Percentiles rank a stretch among this genome's conserved stretches.
Evolutionary conservation across 2,113 vertebrate genomes (phyloP).

Genomic region (Picathartes gymnocephalus): DNA sequence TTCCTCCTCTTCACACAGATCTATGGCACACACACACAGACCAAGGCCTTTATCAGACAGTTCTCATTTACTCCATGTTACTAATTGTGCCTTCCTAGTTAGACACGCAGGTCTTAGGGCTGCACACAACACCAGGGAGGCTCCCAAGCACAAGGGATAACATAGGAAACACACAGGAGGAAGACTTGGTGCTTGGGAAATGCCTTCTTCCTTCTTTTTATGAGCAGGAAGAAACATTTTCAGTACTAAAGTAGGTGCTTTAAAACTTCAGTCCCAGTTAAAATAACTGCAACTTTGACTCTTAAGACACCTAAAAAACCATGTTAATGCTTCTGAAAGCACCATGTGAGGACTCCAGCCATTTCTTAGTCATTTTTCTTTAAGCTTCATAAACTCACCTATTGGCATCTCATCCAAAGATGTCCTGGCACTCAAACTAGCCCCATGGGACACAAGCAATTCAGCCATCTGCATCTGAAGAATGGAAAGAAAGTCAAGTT

Average conservation of each 20-base stretch:
- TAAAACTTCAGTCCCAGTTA: not conserved
- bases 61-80: not conserved
- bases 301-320: not conserved
- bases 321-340: not conserved
- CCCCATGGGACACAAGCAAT: constrained; percentile 91
- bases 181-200: not conserved
- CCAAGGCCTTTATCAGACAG: not conserved
- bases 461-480: constrained; percentile 94
- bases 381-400: constrained; percentile 73
- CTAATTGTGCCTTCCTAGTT: not conserved
- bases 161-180: not conserved
- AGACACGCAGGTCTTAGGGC: not conserved
- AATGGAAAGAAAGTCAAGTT: not conserved
- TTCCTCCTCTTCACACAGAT: constrained; percentile 95
- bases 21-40: constrained; percentile 60
- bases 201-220: not conserved
- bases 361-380: not conserved
- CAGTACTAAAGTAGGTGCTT: not conserved
- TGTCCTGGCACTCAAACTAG: constrained; percentile 91
- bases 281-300: not conserved
- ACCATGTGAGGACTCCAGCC: not conserved
- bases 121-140: not conserved
- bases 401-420: constrained; percentile 96
- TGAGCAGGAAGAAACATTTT: not conserved
- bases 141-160: not conserved